phyloP scores from a whole-genome alignment of 2,797 vertebrate species.

The Sebastes glaucus region DNA sequence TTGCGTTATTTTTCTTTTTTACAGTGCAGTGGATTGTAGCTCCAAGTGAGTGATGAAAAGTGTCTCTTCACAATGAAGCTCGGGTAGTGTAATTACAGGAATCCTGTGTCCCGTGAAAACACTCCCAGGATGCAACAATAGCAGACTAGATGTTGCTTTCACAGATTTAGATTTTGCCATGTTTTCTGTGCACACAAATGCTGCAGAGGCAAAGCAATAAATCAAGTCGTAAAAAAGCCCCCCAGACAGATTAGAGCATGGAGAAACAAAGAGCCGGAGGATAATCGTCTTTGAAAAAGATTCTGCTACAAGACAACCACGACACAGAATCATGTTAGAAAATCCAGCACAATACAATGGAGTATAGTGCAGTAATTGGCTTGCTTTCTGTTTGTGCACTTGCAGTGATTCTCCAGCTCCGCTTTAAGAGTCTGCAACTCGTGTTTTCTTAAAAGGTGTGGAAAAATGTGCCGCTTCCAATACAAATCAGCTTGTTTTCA shows the following conservation, averaged over 20 bases:
- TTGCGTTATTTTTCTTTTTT: neutral
- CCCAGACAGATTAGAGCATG: constrained; percentile 24
- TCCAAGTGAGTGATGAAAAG: constrained; percentile 9
- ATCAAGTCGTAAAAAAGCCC: constrained; percentile 2
- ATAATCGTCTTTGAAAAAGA: constrained; percentile 33
- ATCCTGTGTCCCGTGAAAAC: constrained; percentile 23
- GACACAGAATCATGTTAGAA: constrained; percentile 7
- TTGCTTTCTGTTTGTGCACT: constrained; percentile 11
- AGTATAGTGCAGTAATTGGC: neutral
- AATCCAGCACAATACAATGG: constrained; percentile 20
- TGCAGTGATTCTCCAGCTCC: neutral
- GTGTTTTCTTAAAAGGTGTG: neutral
- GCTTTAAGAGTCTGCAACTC: neutral
- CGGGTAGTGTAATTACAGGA: constrained; percentile 24
- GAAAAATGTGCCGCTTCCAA: neutral
- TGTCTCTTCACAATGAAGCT: constrained; percentile 9
- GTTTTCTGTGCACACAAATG: neutral
- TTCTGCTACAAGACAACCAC: constrained; percentile 21
- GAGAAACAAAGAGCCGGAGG: constrained; percentile 13
- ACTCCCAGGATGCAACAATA: constrained; percentile 1
- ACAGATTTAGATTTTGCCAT: neutral
- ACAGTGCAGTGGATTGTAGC: neutral
- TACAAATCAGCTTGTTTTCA: neutral
- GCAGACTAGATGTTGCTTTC: neutral
- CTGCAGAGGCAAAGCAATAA: neutral